phyloP scores from a whole-genome alignment of 2,797 vertebrate species.

The Neoniphon sammara region DNA sequence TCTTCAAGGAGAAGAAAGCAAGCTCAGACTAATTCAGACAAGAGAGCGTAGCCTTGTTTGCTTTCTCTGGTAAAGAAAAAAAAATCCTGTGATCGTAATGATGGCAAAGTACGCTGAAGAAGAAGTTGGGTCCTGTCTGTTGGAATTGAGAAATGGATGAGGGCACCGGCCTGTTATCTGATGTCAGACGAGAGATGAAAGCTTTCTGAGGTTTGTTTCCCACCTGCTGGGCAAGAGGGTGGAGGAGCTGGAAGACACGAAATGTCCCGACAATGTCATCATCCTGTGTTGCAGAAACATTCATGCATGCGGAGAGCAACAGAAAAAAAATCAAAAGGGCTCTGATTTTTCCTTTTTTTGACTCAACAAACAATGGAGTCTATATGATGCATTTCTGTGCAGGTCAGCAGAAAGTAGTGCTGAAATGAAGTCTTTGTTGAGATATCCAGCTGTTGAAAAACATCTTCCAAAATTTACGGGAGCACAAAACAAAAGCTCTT shows the following conservation, averaged over 20 bases:
- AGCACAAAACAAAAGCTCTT: too few species aligned
- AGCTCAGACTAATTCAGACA: constrained; percentile 35
- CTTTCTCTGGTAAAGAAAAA: constrained; percentile 5
- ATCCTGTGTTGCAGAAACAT: constrained; percentile 13
- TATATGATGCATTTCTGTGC: not conserved
- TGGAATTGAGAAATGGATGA: constrained; percentile 16
- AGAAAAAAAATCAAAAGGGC: not conserved
- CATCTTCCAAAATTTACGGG: not conserved
- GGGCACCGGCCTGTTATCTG: constrained; percentile 28
- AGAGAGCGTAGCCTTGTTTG: constrained; percentile 28
- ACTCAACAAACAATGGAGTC: not conserved
- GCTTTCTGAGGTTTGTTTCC: constrained; percentile 28
- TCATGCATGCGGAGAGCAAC: not conserved
- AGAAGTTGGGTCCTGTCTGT: constrained; percentile 21
- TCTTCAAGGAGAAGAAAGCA: constrained; percentile 42
- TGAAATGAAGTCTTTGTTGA: not conserved
- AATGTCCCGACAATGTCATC: constrained; percentile 13
- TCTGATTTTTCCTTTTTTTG: not conserved
- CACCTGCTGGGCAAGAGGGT: constrained; percentile 44
- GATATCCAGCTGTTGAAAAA: constrained; percentile 1
- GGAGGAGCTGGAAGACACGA: constrained; percentile 8
- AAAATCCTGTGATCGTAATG: constrained; percentile 2
- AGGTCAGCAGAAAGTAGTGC: too few species aligned
- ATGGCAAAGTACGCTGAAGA: constrained; percentile 31
- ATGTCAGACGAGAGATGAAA: constrained; percentile 33